Conservation (phyloP, 2,797 vertebrate species). For the Varecia variegata region DNA sequence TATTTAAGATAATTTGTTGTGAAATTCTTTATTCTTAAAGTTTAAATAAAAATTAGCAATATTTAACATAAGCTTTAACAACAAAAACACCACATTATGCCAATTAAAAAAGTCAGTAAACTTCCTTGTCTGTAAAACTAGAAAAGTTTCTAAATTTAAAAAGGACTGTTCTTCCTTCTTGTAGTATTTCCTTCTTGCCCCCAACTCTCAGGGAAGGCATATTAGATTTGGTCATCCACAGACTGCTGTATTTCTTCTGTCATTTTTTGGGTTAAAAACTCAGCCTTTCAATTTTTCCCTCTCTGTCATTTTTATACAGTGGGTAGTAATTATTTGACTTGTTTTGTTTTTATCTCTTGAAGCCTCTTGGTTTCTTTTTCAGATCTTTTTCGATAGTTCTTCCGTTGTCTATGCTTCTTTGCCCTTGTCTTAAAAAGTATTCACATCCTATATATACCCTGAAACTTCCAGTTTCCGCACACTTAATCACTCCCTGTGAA, state of each 20-base stretch:
- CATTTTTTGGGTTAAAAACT: not conserved
- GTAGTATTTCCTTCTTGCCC: not conserved
- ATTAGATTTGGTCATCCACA: not conserved
- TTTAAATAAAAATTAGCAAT: not conserved
- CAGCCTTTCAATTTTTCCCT: not conserved
- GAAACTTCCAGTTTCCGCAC: slow-evolving; percentile 78
- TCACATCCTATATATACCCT: slow-evolving; percentile 55
- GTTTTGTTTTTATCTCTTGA: slow-evolving; percentile 34
- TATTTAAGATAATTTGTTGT: not conserved
- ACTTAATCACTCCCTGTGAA: slow-evolving; percentile 82
- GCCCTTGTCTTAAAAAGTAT: slow-evolving; percentile 49
- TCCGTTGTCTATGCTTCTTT: slow-evolving; percentile 40
- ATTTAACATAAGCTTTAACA: not conserved
- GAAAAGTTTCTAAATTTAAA: not conserved
- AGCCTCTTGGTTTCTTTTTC: not conserved
- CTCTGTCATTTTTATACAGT: not conserved
- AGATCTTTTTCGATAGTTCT: slow-evolving; percentile 3
- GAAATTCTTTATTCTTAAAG: slow-evolving; percentile 18
- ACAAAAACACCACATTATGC: not conserved
- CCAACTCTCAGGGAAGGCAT: not conserved
- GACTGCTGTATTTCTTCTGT: not conserved
- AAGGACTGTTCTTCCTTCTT: not conserved
- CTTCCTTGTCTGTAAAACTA: not conserved
- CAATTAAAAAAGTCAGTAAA: not conserved
- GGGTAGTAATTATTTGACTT: not conserved